Conservation (phyloP, 2,113 vertebrate genomes). For the Elephas maximus region DNA sequence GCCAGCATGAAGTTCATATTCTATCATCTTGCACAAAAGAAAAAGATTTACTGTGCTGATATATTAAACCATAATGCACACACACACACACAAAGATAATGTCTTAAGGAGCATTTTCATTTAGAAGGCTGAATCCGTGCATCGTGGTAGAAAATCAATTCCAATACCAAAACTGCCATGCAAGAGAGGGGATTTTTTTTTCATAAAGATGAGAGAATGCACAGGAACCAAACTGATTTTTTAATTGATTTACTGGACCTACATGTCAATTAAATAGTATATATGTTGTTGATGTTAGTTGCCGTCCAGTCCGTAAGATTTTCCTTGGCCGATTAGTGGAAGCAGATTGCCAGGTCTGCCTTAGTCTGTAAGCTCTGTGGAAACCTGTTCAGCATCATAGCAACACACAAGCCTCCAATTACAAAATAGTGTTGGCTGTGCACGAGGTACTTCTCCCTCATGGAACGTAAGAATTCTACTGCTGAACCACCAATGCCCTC, state of each 20-base stretch:
- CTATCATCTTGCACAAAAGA: background rate
- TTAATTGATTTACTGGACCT: background rate
- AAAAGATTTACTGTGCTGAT: background rate
- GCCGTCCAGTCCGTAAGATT: too few species aligned
- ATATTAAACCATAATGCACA: background rate
- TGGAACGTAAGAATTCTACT: too few species aligned
- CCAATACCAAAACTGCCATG: background rate
- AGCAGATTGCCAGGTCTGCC: too few species aligned
- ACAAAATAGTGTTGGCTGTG: too few species aligned
- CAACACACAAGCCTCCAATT: too few species aligned
- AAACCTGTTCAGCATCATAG: too few species aligned
- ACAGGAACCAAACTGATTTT: background rate
- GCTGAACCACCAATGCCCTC: too few species aligned
- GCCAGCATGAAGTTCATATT: background rate
- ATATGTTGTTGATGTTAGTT: background rate
- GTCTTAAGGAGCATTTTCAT: background rate
- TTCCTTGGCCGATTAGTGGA: too few species aligned
- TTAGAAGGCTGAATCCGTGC: background rate
- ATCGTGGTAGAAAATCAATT: slow-evolving; percentile 35
- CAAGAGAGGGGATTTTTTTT: slow-evolving; percentile 17
- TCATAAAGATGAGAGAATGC: slow-evolving; percentile 26
- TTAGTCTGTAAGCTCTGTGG: too few species aligned
- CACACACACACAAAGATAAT: too few species aligned
- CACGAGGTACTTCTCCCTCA: too few species aligned
- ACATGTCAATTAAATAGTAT: background rate